Evolutionary conservation across 2,888 invertebrate species (phyloP).

Genomic region (Phalera bucephala): DNA sequence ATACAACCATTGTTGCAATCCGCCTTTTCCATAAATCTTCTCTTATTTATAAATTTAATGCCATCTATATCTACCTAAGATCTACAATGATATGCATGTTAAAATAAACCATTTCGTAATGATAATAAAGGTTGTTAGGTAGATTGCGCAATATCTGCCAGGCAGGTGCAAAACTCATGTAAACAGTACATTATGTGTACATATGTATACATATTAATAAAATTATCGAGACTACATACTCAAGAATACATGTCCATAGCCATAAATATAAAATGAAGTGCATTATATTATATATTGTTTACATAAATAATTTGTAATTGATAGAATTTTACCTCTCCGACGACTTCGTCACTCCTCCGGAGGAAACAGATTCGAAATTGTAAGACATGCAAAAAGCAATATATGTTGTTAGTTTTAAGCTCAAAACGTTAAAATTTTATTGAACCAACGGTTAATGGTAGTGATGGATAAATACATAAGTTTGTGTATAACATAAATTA

Average conservation of each 20-base stretch:
- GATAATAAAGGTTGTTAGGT: background rate
- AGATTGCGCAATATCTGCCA: background rate
- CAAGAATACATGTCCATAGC: background rate
- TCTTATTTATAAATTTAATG: too few relatives aligned
- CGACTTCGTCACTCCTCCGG: constrained; percentile 85
- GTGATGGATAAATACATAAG: background rate
- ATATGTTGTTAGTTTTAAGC: constrained; percentile 69
- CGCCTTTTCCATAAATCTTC: too few relatives aligned
- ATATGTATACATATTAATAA: background rate
- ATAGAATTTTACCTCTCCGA: constrained; percentile 76
- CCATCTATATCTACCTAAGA: background rate
- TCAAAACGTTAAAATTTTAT: constrained; percentile 8
- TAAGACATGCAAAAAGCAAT: constrained; percentile 87
- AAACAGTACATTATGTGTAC: background rate
- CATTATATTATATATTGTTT: too few relatives aligned
- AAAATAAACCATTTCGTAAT: too few relatives aligned
- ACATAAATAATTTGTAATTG: constrained; percentile 2
- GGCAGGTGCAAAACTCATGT: background rate
- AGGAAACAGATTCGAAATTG: constrained; percentile 86
- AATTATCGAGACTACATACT: background rate
- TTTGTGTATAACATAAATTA: background rate
- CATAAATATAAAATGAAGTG: too few relatives aligned
- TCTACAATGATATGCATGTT: background rate
- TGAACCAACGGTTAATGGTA: background rate
- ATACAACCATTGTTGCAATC: too few relatives aligned